phyloP scores from a whole-genome alignment of 2,113 vertebrate genomes.

The Excalfactoria chinensis region DNA sequence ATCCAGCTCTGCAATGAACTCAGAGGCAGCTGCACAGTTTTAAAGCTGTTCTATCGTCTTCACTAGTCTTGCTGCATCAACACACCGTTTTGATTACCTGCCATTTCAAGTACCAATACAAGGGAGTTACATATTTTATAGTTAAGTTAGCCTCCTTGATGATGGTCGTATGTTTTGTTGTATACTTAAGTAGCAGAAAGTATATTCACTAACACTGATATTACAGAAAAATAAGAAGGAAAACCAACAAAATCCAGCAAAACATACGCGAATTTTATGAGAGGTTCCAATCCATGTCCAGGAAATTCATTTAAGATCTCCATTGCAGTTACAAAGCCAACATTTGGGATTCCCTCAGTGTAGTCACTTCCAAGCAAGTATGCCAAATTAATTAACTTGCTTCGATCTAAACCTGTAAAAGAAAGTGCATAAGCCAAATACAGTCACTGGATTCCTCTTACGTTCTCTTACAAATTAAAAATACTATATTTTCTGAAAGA shows the following conservation, averaged over 20 bases:
- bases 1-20: slow-evolving; percentile 22
- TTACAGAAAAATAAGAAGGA: not conserved
- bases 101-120: not conserved
- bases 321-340: slow-evolving; percentile 95
- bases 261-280: slow-evolving; percentile 85
- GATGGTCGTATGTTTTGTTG: not conserved
- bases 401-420: slow-evolving; percentile 88
- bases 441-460: not conserved
- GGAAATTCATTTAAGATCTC: slow-evolving; percentile 98
- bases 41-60: not conserved
- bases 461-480: not conserved
- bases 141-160: not conserved
- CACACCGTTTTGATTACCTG: not conserved
- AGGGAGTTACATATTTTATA: not conserved
- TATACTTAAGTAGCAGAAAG: not conserved
- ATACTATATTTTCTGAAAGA: not conserved
- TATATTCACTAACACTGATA: not conserved
- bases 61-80: not conserved
- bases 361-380: slow-evolving; percentile 98
- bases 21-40: not conserved
- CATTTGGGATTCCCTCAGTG: slow-evolving; percentile 91
- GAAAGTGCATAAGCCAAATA: not conserved
- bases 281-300: slow-evolving; percentile 89
- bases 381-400: slow-evolving; percentile 94
- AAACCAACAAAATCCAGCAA: not conserved